Evolutionary conservation across 2,113 vertebrate genomes (phyloP).

Genomic region (Tetraodon nigroviridis): DNA sequence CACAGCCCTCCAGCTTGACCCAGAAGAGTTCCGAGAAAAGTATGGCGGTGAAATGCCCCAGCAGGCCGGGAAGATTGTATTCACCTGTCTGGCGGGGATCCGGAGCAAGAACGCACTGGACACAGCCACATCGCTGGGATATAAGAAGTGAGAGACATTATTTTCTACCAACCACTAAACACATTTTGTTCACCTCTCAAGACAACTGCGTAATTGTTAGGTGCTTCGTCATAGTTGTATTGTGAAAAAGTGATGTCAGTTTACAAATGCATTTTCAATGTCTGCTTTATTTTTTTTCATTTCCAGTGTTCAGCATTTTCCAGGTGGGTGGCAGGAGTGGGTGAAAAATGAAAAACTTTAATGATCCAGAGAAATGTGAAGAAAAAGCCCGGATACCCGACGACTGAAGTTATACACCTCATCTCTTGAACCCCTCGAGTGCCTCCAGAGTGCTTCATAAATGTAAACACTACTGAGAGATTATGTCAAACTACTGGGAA

Average conservation of each 20-base stretch:
- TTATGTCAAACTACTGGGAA: slow-evolving; percentile 18
- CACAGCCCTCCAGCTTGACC: slow-evolving; percentile 80
- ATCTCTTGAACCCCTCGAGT: slow-evolving; percentile 4
- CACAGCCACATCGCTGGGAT: slow-evolving; percentile 81
- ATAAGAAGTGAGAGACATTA: slow-evolving; percentile 74
- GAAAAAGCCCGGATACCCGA: slow-evolving; percentile 21
- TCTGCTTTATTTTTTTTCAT: slow-evolving; percentile 20
- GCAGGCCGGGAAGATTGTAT: slow-evolving; percentile 79
- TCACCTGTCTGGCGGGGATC: slow-evolving; percentile 85
- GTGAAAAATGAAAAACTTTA: slow-evolving; percentile 72
- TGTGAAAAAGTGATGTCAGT: not conserved
- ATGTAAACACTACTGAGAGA: not conserved
- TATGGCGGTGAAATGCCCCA: slow-evolving; percentile 81
- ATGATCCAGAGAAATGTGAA: slow-evolving; percentile 63
- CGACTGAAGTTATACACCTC: not conserved
- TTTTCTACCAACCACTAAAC: not conserved
- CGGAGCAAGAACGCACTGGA: slow-evolving; percentile 82
- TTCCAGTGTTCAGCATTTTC: slow-evolving; percentile 82
- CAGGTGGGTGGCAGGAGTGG: slow-evolving; percentile 92
- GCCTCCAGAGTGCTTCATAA: slow-evolving; percentile 22
- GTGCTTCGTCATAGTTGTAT: not conserved
- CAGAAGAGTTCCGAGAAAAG: slow-evolving; percentile 79
- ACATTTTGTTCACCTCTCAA: not conserved
- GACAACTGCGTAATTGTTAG: not conserved
- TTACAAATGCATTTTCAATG: not conserved